A percentile compares a stretch with the other conserved stretches of the same genome.
Evolutionary conservation across 1,140 invertebrate species (phyloP).

Genomic region (Nasonia vitripennis): DNA sequence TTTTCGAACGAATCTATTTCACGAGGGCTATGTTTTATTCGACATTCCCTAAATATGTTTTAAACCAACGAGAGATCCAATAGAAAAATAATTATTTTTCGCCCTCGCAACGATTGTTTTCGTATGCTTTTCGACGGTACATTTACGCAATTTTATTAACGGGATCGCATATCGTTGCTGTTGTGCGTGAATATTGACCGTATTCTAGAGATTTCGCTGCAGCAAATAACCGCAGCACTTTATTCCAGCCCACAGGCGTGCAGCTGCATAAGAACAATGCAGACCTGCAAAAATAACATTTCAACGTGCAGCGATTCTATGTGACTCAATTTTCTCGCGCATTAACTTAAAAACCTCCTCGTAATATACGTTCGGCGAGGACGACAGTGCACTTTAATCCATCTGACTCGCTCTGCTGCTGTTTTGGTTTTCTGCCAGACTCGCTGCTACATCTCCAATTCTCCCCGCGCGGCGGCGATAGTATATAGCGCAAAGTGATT

Average conservation of each 20-base stretch:
- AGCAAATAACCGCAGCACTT: background rate
- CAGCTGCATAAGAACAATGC: background rate
- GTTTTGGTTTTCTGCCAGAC: conserved; percentile 41
- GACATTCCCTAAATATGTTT: too few relatives aligned
- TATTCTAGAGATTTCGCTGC: background rate
- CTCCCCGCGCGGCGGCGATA: background rate
- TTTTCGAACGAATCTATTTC: too few relatives aligned
- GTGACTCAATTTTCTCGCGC: background rate
- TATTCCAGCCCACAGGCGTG: background rate
- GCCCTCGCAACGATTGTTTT: background rate
- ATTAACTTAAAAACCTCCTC: background rate
- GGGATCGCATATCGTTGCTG: background rate
- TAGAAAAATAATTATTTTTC: too few relatives aligned
- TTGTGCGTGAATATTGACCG: background rate
- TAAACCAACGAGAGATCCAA: too few relatives aligned
- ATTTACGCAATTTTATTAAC: too few relatives aligned
- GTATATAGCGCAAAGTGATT: background rate
- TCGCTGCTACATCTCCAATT: conserved; percentile 33
- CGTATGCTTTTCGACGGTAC: background rate
- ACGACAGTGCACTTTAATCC: conserved; percentile 17
- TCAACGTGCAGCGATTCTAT: background rate
- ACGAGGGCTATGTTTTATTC: too few relatives aligned
- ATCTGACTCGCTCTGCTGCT: background rate
- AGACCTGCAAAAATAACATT: background rate
- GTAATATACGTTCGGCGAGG: background rate